Conservation (phyloP, 2,797 vertebrate genomes). For the Heliangelus exortis region DNA sequence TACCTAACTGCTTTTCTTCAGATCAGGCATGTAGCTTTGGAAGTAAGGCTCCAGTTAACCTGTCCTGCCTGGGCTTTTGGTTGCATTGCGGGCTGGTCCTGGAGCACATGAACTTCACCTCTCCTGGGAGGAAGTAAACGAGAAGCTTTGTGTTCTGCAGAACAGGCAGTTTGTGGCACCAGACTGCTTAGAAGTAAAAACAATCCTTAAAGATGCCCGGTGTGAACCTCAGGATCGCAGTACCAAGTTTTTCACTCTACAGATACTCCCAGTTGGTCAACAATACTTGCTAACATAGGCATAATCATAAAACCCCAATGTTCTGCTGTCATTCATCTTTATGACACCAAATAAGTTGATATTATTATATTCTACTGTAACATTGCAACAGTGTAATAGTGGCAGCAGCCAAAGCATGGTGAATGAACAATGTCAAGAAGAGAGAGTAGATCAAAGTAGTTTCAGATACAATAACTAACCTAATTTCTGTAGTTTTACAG, state of each 20-base stretch:
- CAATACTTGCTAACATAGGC: neutral
- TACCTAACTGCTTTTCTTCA: neutral
- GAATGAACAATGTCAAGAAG: neutral
- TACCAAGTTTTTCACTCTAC: neutral
- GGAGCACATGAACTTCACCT: neutral
- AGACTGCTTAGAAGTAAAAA: neutral
- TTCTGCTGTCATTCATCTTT: neutral
- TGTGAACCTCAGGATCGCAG: neutral
- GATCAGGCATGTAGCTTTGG: neutral
- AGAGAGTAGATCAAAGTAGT: constrained; percentile 9
- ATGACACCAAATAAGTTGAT: neutral
- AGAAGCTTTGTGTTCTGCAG: neutral
- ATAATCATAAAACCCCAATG: neutral
- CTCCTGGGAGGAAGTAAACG: neutral
- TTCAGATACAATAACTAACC: constrained; percentile 9
- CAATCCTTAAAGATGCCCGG: neutral
- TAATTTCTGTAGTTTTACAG: constrained; percentile 42
- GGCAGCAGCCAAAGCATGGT: neutral
- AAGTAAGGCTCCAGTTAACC: neutral
- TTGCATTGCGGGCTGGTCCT: neutral
- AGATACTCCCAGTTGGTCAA: neutral
- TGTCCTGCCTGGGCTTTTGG: neutral
- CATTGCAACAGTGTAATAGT: neutral
- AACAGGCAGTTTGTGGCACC: neutral
- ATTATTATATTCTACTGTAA: neutral